phyloP scores from a whole-genome alignment of 2,888 invertebrate genomes.

The Eilema depressum region DNA sequence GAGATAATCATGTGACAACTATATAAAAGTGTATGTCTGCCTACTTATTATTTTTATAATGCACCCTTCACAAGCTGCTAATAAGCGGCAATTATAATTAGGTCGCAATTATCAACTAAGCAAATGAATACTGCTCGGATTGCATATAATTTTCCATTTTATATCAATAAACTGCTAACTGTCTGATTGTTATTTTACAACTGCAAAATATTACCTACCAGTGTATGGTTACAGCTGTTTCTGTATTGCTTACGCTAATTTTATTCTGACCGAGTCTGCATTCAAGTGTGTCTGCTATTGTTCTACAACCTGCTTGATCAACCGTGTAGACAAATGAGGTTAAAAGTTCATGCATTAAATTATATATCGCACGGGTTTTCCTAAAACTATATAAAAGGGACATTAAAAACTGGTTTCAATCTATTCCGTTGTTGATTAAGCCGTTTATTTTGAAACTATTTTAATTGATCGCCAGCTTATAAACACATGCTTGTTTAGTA shows the following conservation, averaged over 20 bases:
- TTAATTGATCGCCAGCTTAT: conserved; percentile 30
- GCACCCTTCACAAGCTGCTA: conserved; percentile 13
- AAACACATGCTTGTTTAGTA: conserved; percentile 20
- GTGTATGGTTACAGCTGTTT: conserved; percentile 46
- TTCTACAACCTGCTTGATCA: conserved; percentile 26
- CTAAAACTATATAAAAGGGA: conserved; percentile 21
- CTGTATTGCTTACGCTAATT: conserved; percentile 33
- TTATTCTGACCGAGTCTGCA: conserved; percentile 28
- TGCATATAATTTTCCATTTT: conserved; percentile 30
- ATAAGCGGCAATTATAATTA: conserved; percentile 16
- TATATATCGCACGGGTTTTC: background rate
- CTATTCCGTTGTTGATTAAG: conserved; percentile 27
- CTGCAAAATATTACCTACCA: conserved; percentile 29
- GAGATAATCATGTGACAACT: conserved; percentile 33
- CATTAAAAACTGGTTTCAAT: conserved; percentile 37
- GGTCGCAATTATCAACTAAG: conserved; percentile 11
- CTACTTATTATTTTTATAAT: conserved; percentile 21
- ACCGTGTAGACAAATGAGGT: conserved; percentile 33
- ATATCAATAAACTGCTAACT: conserved; percentile 29
- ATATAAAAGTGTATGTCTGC: conserved; percentile 37
- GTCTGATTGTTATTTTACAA: conserved; percentile 31
- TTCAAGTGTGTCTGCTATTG: conserved; percentile 22
- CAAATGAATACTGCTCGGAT: conserved; percentile 16
- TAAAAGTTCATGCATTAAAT: conserved; percentile 16
- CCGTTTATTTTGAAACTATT: conserved; percentile 33